Base-by-base conservation (phyloP, 2,797 vertebrate genomes). In the Cichlasoma orientale region DNA sequence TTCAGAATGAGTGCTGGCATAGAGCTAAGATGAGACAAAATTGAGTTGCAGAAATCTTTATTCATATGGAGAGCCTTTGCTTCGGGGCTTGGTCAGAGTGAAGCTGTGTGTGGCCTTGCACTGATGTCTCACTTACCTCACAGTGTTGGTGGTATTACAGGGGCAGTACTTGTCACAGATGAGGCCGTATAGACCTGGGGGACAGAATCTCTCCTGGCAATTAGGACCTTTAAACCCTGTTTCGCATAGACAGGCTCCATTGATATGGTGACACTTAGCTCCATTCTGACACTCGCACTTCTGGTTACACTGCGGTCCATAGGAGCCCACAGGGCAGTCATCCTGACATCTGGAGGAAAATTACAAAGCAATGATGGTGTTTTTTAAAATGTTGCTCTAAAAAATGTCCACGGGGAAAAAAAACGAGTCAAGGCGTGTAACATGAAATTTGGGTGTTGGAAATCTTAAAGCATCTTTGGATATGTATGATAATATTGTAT, bases 151-250 rank as follows among this genome's bases (percentile, higher is more conserved):
- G 4, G 90, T 33, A 8, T 97, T 96, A 89, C 98, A 99, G 61
- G 97, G 98, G 90, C 98, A 99, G 78, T 96, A 96, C 93, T 95
- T 97, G 95, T 97, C 95, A 93, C 98, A 99, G 87, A 97, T 97
- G 59, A 97, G 95, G 75, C 98, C 97, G 0, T 99, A 98, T 33
- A 98, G 90, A 4, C 98, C 97, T 13, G 96, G 95, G 0, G 98
- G 97, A 79, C 98, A 99, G 90, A 99, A 97, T 21, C 98, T 96
- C 70, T 99, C 97, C 82, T 98, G 97, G 92, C 98, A 99, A 88
- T 96, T 95, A 1, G 96, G 95, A 4, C 98, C 98, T 92, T 97
- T 98, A 93, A 98, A 99, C 52, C 98, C 98, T 0, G 97, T 97
- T 72, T 98, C 96, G 52, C 98, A 99, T 78, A 97, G 89, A 41